A percentile compares a stretch with the other conserved stretches of the same genome.
phyloP scores from a whole-genome alignment of 2,888 invertebrate genomes.

The Andrena minutula region DNA sequence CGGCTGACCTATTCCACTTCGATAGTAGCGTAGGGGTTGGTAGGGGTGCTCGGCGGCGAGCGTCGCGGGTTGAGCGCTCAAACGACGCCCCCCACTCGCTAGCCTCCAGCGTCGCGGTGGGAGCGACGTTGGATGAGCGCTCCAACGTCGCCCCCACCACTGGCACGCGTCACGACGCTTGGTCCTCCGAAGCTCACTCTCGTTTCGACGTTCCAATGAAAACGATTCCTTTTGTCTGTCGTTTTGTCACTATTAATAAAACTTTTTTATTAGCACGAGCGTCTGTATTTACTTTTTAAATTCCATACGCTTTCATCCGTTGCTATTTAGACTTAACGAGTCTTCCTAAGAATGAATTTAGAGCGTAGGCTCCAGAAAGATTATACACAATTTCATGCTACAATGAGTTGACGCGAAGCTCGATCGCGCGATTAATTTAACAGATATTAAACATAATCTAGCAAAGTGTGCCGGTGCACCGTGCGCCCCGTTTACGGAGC shows the following conservation, averaged over 20 bases:
- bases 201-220: constrained; percentile 1
- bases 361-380: too few relatives aligned
- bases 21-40: constrained; percentile 7
- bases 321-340: too few relatives aligned
- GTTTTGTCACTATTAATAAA: too few relatives aligned
- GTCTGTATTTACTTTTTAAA: too few relatives aligned
- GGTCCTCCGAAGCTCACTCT: constrained; percentile 21
- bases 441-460: too few relatives aligned
- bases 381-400: too few relatives aligned
- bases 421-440: too few relatives aligned
- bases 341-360: too few relatives aligned
- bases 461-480: neutral
- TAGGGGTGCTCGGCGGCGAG: constrained; percentile 18
- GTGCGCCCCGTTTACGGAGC: neutral
- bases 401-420: too few relatives aligned
- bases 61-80: constrained; percentile 16
- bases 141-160: constrained; percentile 23
- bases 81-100: constrained; percentile 32
- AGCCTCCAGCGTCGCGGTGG: neutral
- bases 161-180: neutral
- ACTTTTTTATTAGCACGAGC: too few relatives aligned
- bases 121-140: constrained; percentile 12
- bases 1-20: constrained; percentile 58
- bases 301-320: too few relatives aligned
- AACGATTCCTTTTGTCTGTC: neutral